Evolutionary conservation across 2,113 vertebrate species (phyloP).

Genomic region (Myiozetetes cayanensis): DNA sequence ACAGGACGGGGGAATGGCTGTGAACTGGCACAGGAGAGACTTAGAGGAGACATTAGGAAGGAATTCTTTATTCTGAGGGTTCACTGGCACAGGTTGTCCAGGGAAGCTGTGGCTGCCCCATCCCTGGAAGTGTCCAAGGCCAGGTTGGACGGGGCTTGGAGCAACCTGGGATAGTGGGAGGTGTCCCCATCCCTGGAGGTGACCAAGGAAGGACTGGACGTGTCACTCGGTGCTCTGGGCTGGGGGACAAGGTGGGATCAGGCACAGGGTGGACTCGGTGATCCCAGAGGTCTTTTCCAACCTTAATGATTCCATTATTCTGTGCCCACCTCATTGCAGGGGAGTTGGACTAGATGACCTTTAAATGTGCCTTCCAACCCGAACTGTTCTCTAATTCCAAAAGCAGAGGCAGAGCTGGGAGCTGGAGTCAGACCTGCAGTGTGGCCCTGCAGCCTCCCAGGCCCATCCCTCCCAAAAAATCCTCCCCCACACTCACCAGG

Average conservation of each 20-base stretch:
- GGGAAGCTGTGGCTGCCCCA: neutral
- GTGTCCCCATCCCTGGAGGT: neutral
- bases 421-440: too few species aligned
- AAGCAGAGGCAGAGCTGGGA: neutral
- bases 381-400: neutral
- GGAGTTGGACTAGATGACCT: neutral
- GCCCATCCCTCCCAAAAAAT: neutral
- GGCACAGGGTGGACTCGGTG: neutral
- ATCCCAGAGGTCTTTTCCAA: neutral
- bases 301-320: neutral
- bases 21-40: neutral
- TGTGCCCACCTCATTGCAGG: neutral
- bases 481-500: rapidly evolving
- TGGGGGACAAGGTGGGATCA: neutral
- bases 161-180: neutral
- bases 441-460: rapidly evolving
- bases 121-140: neutral
- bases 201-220: neutral
- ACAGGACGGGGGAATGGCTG: neutral
- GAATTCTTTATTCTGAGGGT: neutral
- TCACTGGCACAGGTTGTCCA: neutral
- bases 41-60: neutral
- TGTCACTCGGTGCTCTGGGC: neutral
- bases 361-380: neutral
- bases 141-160: neutral